Evolutionary conservation across 2,797 vertebrate species (phyloP), one percentile per base, ranked within the genome.

Genomic region (Meriones psammophilus): DNA sequence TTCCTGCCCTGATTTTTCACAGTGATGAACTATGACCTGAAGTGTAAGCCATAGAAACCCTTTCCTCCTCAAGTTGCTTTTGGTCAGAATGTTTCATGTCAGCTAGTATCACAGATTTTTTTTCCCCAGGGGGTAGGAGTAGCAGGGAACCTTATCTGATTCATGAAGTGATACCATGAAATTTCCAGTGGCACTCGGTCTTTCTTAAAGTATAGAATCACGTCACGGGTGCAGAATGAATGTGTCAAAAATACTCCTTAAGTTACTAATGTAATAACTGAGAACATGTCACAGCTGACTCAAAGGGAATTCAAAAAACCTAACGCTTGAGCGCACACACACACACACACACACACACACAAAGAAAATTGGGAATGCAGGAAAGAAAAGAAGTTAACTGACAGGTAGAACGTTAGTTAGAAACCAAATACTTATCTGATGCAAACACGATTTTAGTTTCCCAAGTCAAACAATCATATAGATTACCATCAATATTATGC

Each of bases 101-200:
- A 79, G 54, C 77, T 42, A 8, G 17, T 42, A 78, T 81, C 88
- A 86, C 76, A 81, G 71, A 7, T 66, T 69, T 92, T 76, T 50
- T 50, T 50, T 50, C 50, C 8, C 50, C 8, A 10, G 50, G 9
- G 50, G 50, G 9, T 50, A 2, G 50, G 77, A 42, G 8, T 5
- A 87, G 91, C 78, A 86, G 3, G 79, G 92, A 69, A 79, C 18
- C 20, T 83, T 64, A 86, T 79, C 58, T 86, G 62, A 42, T 74
- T 91, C 68, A 62, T 89, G 33, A 87, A 89, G 28, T 76, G 46
- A 92, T 60, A 24, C 13, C 50, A 76, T 66, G 15, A 96, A 94
- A 96, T 36, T 77, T 58, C 26, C 64, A 15, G 54, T n/a, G 18
- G 78, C 50, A 42, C 58, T 8, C 54, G 68, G 33, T 58, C 56